Base-by-base conservation (phyloP, 2,888 invertebrate species). In the Hermodice carunculata region DNA sequence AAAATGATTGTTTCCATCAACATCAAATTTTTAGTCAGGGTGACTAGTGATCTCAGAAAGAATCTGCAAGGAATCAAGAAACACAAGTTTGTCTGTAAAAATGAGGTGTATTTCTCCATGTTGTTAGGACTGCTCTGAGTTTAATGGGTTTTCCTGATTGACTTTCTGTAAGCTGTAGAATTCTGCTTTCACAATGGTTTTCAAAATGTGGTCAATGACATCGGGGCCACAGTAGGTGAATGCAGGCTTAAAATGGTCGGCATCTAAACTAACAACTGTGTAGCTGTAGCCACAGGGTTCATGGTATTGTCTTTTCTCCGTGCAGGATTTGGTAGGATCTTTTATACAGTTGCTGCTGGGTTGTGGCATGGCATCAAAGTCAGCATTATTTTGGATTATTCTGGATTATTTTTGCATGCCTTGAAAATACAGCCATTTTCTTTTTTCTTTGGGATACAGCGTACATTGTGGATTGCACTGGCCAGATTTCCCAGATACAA, bases 61-160 rank as follows among this genome's bases (percentile, higher is more conserved):
- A n/a, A n/a, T n/a, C n/a, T n/a, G n/a, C n/a, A n/a, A 79, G 56
- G 72, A 69, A 71, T 78, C 76, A 37, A 77, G 37, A 68, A 76
- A 78, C 61, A 71, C 71, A 34, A 64, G 46, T 67, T 61, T 49
- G 22, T 29, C 46, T 11, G 32, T 29, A 29, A 28, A 22, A 65
- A 61, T 11, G 67, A 69, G 28, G 71, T 69, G 40, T 64, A 71
- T 19, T 65, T 73, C 64, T 72, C 67, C 28, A 62, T 54, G 22
- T 49, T 69, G 31, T 67, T 58, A 24, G 69, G 65, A n/a, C n/a
- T 32, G 17, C 34, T 32, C 46, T 31, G 26, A 58, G 44, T 3
- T 17, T n/a, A 19, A 58, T 11, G 22, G 46, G 48, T 1, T 48
- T 24, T 34, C n/a, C 19, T 42, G 42, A 32, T 5, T 44, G 43